Percentiles rank a stretch among this genome's conserved stretches.
Conservation (phyloP, 2,113 vertebrate genomes). For the Hydrochoerus hydrochaeris region DNA sequence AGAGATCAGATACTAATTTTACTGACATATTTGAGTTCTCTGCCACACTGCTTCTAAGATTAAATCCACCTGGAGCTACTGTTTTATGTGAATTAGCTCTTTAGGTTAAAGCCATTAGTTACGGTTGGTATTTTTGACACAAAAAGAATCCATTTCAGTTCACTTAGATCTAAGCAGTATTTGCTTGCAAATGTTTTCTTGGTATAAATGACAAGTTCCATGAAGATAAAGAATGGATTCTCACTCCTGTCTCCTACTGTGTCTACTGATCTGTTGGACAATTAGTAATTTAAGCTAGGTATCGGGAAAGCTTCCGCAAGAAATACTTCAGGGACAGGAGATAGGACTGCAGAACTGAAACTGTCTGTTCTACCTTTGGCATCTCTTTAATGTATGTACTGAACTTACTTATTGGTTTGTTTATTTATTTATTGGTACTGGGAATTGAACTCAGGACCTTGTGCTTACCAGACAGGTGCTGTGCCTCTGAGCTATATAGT, state of each 20-base stretch:
- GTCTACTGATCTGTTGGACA: background rate
- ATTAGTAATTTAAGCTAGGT: slow-evolving; percentile 15
- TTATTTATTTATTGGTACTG: too few relatives aligned
- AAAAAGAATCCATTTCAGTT: background rate
- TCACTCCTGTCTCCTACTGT: background rate
- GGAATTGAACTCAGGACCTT: too few relatives aligned
- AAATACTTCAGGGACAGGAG: background rate
- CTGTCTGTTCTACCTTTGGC: background rate
- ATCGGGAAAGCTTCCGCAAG: background rate
- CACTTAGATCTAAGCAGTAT: background rate
- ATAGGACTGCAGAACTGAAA: background rate
- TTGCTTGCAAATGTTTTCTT: slow-evolving; percentile 14
- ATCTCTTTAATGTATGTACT: background rate
- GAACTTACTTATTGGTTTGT: too few relatives aligned
- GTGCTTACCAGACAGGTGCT: too few relatives aligned
- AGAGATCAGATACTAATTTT: background rate
- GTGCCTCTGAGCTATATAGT: too few relatives aligned
- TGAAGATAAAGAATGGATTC: background rate
- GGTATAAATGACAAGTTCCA: background rate
- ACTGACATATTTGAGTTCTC: background rate
- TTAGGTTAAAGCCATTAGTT: background rate
- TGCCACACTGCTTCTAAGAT: background rate
- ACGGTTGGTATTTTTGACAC: background rate
- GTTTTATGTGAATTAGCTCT: background rate
- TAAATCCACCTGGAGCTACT: background rate